A percentile compares a stretch with the other conserved stretches of the same genome.
Conservation (phyloP, 2,113 vertebrate genomes). For the Micronycteris hirsuta region DNA sequence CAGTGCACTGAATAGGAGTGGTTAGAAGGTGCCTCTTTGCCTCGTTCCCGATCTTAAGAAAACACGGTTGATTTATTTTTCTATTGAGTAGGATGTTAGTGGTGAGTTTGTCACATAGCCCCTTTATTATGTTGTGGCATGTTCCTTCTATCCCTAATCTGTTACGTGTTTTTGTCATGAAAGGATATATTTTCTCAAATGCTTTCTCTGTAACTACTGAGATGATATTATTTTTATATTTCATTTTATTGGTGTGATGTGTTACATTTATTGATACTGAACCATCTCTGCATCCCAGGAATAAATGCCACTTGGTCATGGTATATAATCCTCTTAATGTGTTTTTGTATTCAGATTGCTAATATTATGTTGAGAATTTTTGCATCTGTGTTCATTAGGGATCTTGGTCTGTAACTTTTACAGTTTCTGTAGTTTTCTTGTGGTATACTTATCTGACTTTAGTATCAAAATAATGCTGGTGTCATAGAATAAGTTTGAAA, state of each 20-base stretch:
- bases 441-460: neutral
- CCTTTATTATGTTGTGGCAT: neutral
- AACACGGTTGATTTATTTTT: neutral
- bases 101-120: neutral
- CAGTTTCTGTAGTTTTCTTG: neutral
- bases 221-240: no score
- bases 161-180: neutral
- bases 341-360: no score
- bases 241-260: no score
- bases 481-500: neutral
- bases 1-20: neutral
- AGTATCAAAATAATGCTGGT: neutral
- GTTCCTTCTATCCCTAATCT: neutral
- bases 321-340: no score
- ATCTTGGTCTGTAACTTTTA: neutral
- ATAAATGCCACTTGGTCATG: no score
- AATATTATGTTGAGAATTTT: no score
- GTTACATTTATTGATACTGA: no score
- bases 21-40: neutral
- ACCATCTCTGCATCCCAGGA: no score
- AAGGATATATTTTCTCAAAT: neutral
- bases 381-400: no score
- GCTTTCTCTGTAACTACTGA: neutral
- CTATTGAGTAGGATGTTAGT: neutral
- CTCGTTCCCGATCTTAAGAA: neutral